Conservation (phyloP, 1,140 invertebrate species). For the Drosophila littoralis region DNA sequence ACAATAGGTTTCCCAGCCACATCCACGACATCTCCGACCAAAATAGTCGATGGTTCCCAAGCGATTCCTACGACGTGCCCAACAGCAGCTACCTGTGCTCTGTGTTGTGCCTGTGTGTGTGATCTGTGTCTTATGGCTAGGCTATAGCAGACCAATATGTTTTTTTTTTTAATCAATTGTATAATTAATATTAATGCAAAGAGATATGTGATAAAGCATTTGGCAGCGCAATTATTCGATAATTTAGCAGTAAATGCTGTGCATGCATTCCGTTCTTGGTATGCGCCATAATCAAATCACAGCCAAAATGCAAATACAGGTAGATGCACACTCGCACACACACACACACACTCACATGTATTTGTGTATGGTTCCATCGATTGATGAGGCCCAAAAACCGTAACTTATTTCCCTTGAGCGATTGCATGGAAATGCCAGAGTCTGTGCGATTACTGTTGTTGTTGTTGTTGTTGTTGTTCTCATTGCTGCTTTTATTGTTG, state of each 20-base stretch:
- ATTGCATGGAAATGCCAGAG: conserved; percentile 26
- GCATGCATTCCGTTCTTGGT: conserved; percentile 10
- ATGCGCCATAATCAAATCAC: conserved; percentile 62
- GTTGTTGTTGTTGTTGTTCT: conserved; percentile 22
- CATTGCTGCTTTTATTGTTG: conserved; percentile 40
- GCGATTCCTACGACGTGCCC: no score
- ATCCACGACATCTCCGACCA: no score
- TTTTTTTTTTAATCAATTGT: not conserved
- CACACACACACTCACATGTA: conserved; percentile 2
- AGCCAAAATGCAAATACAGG: conserved; percentile 38
- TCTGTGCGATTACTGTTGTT: conserved; percentile 13
- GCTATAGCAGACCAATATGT: no score
- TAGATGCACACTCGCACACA: conserved; percentile 9
- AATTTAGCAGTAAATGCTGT: conserved; percentile 19
- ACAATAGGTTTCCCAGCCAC: no score
- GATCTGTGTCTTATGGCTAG: not conserved
- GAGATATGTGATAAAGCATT: conserved; percentile 19
- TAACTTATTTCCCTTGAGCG: conserved; percentile 70
- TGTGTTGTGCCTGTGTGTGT: no score
- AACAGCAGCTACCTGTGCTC: no score
- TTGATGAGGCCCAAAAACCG: conserved; percentile 46
- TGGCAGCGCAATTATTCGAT: conserved; percentile 12
- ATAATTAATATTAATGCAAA: conserved; percentile 11
- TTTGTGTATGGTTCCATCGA: conserved; percentile 15
- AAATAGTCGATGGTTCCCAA: no score